Base-by-base conservation (phyloP, 2,888 invertebrate species). In the Helobdella robusta region DNA sequence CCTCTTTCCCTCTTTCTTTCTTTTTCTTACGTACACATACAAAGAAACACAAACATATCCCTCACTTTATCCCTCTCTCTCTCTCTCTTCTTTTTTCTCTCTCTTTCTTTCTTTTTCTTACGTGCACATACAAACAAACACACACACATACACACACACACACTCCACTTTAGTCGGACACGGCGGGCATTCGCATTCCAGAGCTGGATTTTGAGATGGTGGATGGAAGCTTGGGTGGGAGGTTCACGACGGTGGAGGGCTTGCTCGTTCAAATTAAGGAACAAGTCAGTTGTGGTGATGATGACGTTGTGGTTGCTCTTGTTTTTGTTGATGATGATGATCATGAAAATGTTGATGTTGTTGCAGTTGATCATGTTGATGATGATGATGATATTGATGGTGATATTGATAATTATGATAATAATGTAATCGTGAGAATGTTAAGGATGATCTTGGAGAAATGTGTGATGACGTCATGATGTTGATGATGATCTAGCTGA, bases 221-320 rank as follows among this genome's bases (percentile, higher is more conserved):
- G 66, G 91, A 89, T 0, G 84, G 86, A 5, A 88, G 93, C 2
- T 81, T 95, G 25, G 89, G 91, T 4, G 94, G 97, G 0, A 85
- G 92, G 62, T 98, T 97, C 79, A 91, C 92, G 0, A 98, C 98
- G 0, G 84, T 95, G 0, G 97, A 98, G 82, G 97, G 97, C 0
- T 79, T 94, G 23, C 78, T 93, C 46, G 74, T 80, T 0, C 89
- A 89, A 23, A 86, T 92, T 32, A 86, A 84, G 70, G 87, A 88
- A 0, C 78, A 80, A 75, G 77, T 81, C 20, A 2, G 20, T n/a
- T 23, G 25, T 23, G 23, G 30, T 28, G 8, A 4, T 3, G 35
- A 34, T 34, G 35, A 35, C 30, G 18, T 23, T 28, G 35, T 35
- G 40, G 30, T 35, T 30, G 32, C 18, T 23, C 28, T 30, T 6